phyloP scores from a whole-genome alignment of 2,888 invertebrate genomes.

The Synergus gifuensis region DNA sequence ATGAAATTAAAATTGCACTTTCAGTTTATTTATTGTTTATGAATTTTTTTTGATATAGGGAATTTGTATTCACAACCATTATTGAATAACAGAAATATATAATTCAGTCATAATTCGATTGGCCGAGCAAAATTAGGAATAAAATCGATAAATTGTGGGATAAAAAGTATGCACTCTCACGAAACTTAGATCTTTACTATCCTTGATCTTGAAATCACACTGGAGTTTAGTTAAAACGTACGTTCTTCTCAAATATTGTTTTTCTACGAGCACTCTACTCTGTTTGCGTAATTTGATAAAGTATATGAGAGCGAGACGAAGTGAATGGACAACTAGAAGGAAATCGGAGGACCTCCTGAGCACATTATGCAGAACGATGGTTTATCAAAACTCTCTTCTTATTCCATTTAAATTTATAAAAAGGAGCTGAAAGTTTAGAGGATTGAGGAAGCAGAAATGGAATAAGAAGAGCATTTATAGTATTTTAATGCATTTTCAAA shows the following conservation, averaged over 20 bases:
- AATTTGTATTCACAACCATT: too few species aligned
- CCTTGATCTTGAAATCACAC: neutral
- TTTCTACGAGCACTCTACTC: neutral
- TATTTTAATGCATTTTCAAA: neutral
- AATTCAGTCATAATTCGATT: too few species aligned
- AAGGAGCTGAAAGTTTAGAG: too few species aligned
- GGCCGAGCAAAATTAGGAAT: too few species aligned
- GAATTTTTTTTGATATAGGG: too few species aligned
- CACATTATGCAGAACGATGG: neutral
- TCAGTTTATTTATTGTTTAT: neutral
- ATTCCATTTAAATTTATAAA: too few species aligned
- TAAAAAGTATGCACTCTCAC: too few species aligned
- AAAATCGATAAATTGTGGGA: too few species aligned
- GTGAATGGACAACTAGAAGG: neutral
- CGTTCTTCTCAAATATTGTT: neutral
- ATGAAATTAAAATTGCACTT: neutral
- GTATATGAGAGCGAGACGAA: neutral
- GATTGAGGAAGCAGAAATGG: too few species aligned
- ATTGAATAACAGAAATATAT: too few species aligned
- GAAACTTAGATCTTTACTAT: neutral
- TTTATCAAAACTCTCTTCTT: neutral
- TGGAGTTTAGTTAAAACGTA: neutral
- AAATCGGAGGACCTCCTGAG: neutral
- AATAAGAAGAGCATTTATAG: neutral
- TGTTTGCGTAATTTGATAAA: conserved; percentile 3